Conservation (phyloP, 2,888 invertebrate species). For the Crocallis elinguaria region DNA sequence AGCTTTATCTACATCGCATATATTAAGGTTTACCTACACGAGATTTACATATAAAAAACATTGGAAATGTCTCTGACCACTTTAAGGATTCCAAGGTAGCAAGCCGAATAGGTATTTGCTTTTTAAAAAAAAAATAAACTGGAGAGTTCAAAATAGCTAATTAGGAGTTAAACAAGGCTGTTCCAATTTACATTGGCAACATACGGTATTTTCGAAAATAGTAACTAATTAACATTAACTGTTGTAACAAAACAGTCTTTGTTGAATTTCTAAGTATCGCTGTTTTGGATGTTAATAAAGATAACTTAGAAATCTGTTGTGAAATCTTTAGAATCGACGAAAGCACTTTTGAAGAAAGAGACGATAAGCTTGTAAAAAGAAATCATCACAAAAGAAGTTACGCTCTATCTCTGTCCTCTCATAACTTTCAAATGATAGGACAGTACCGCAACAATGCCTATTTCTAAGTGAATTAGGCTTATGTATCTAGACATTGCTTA, state of each 20-base stretch:
- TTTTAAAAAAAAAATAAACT: neutral
- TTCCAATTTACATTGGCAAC: conserved; percentile 15
- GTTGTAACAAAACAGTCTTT: too few species aligned
- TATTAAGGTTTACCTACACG: too few species aligned
- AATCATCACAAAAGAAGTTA: neutral
- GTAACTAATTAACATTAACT: conserved; percentile 15
- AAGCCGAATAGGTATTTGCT: too few species aligned
- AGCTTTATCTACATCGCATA: too few species aligned
- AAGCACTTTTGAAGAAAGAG: too few species aligned
- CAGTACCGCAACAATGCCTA: conserved; percentile 16
- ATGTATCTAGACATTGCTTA: conserved; percentile 38
- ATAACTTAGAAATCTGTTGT: too few species aligned
- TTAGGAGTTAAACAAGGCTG: neutral
- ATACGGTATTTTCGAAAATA: conserved; percentile 12
- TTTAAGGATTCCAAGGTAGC: conserved; percentile 10
- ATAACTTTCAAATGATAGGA: neutral
- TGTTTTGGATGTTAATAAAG: too few species aligned
- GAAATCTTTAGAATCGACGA: too few species aligned
- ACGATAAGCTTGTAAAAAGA: too few species aligned
- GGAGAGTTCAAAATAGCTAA: neutral
- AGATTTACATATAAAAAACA: too few species aligned
- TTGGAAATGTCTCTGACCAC: too few species aligned
- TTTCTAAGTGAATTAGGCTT: conserved; percentile 33
- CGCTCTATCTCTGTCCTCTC: conserved; percentile 9
- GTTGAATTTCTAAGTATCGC: too few species aligned